Evolutionary conservation across 2,888 invertebrate species (phyloP).

Genomic region (Ectemnius cavifrons): DNA sequence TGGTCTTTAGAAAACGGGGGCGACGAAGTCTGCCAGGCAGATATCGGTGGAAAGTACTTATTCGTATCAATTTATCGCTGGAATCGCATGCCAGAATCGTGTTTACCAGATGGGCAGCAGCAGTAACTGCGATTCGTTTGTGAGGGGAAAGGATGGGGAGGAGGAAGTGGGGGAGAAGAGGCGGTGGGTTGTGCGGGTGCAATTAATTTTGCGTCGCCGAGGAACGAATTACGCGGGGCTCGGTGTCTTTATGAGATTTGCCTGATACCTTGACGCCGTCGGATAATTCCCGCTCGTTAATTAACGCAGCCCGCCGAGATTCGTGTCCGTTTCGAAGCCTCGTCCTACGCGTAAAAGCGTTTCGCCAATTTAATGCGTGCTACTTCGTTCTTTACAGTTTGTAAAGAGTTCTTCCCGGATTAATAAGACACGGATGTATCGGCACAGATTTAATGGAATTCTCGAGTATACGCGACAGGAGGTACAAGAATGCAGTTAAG

Average conservation of each 20-base stretch:
- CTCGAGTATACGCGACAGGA: too few relatives aligned
- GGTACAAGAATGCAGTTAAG: too few relatives aligned
- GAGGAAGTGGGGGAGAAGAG: slow-evolving; percentile 5
- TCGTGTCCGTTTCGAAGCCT: neutral
- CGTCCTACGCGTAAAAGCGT: neutral
- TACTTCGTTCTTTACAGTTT: too few relatives aligned
- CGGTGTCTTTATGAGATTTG: slow-evolving; percentile 11
- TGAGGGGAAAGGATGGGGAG: too few relatives aligned
- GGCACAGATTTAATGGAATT: too few relatives aligned
- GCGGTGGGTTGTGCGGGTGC: slow-evolving; percentile 1
- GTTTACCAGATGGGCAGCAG: slow-evolving; percentile 6
- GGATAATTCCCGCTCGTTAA: slow-evolving; percentile 7
- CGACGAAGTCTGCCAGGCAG: neutral
- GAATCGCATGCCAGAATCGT: slow-evolving; percentile 21
- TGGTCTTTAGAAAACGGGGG: neutral
- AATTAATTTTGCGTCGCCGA: slow-evolving; percentile 23
- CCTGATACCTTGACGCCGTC: neutral
- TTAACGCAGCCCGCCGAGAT: slow-evolving; percentile 2
- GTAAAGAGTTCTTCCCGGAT: too few relatives aligned
- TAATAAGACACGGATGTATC: too few relatives aligned
- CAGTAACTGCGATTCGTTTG: too few relatives aligned
- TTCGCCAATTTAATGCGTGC: neutral
- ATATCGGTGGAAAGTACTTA: neutral
- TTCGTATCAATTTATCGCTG: slow-evolving; percentile 18
- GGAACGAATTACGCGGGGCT: slow-evolving; percentile 33